phyloP scores from a whole-genome alignment of 2,113 vertebrate genomes.

The Aldabrachelys gigantea region DNA sequence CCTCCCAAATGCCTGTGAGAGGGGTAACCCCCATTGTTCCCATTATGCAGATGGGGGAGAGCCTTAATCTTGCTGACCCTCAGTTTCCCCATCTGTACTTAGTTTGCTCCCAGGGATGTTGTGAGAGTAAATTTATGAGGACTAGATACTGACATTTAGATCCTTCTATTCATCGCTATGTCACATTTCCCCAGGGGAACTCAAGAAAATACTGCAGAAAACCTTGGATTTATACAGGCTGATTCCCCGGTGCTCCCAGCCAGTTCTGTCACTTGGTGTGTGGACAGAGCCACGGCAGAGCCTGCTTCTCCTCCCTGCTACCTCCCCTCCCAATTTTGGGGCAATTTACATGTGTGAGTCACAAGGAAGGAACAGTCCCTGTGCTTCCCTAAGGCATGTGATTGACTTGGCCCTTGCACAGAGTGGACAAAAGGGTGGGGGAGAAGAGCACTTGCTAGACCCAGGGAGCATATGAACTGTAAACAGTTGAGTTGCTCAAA shows the following conservation, averaged over 20 bases:
- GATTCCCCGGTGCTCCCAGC: background rate
- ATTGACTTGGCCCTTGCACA: background rate
- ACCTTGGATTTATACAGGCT: background rate
- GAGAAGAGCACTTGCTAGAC: background rate
- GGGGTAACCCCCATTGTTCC: background rate
- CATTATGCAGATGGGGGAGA: background rate
- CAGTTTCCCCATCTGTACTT: background rate
- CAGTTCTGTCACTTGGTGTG: background rate
- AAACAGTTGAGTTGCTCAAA: background rate
- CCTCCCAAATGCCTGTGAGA: background rate
- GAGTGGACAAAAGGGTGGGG: background rate
- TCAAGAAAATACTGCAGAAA: slow-evolving; percentile 14
- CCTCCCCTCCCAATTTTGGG: background rate
- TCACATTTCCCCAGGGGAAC: background rate
- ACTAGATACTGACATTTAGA: background rate
- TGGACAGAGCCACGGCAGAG: accelerated
- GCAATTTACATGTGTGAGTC: background rate
- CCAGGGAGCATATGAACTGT: background rate
- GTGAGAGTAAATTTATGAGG: too few species aligned
- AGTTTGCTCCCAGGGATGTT: background rate
- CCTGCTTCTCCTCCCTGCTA: background rate
- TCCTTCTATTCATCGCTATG: background rate
- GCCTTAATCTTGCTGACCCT: background rate
- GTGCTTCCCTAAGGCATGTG: background rate
- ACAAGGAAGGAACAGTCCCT: background rate